A percentile compares a stretch with the other conserved stretches of the same genome.
phyloP scores from a whole-genome alignment of 2,888 invertebrate species.

The Thereva nobilitata region DNA sequence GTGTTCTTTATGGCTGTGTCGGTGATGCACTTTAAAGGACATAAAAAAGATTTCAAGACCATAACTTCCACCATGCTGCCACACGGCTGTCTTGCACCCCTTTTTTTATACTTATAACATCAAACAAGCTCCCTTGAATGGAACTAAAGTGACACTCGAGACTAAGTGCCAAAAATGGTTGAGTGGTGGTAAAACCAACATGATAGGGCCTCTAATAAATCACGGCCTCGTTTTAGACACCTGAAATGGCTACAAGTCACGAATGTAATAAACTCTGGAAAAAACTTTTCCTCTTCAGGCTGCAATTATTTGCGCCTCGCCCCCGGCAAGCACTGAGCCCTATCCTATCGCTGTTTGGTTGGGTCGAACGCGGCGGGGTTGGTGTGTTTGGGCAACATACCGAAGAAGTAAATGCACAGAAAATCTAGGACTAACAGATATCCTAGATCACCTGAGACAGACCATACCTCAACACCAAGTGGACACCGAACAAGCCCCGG shows the following conservation, averaged over 20 bases:
- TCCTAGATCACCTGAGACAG: constrained; percentile 12
- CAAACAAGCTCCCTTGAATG: constrained; percentile 6
- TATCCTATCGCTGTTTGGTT: too few species aligned
- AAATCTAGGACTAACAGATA: constrained; percentile 5
- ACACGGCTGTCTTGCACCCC: constrained; percentile 9
- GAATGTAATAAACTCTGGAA: constrained; percentile 36
- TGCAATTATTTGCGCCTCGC: constrained; percentile 34
- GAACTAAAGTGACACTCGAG: constrained; percentile 22
- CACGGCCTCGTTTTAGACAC: constrained; percentile 32
- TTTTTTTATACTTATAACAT: background rate
- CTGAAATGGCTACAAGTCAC: constrained; percentile 38
- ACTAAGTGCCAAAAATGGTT: constrained; percentile 5
- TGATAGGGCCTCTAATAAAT: constrained; percentile 28
- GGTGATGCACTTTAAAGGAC: too few species aligned
- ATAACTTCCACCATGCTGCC: constrained; percentile 3
- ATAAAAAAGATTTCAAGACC: background rate
- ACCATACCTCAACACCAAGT: background rate
- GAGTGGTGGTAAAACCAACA: constrained; percentile 15
- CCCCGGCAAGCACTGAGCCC: too few species aligned
- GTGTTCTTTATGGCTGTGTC: too few species aligned
- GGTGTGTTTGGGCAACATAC: too few species aligned
- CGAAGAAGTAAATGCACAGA: background rate
- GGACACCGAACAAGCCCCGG: too few species aligned
- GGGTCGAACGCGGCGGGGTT: too few species aligned
- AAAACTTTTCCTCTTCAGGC: constrained; percentile 21